Base-by-base conservation (phyloP, 2,113 vertebrate genomes). In the Toxotes chatareus region DNA sequence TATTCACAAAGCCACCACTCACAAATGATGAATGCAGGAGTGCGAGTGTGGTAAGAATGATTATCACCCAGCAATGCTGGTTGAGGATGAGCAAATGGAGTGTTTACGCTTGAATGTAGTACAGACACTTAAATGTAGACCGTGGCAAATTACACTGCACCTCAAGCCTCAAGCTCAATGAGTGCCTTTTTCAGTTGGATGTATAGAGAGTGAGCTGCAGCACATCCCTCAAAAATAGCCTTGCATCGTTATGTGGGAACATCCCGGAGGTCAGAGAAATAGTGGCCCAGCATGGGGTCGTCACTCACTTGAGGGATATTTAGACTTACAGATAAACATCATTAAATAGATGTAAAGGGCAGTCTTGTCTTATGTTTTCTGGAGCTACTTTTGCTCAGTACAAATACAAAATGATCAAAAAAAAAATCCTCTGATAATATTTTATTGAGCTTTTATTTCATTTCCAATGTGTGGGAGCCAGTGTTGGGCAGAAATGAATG, bases 41-140 rank as follows among this genome's bases (percentile, higher is more conserved):
- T 68, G 16, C 36, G 49, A 70, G n/a, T 66, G 76, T 61, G 32
- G 65, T 51, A 32, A 55, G 69, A 86, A 68, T 82, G 55, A 84
- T 77, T 71, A 83, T 63, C 44, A 72, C 34, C 66, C 27, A 1
- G 42, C 40, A 11, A 32, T 10, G 27, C 32, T 11, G 9, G 19
- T 32, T 40, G 36, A 63, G 73, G 53, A 57, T 67, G 63, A 47
- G 60, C 51, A 60, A 85, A 76, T 64, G 34, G 38, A 60, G 17
- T 72, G 63, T 85, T 89, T 85, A 67, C 69, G 13, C 62, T 53
- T 38, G 17, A 62, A 81, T 74, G 67, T 71, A 73, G 66, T 73
- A 49, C 51, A 83, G 57, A 71, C 32, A 79, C 89, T 84, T 86
- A 67, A 85, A 89, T 67, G 71, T 65, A 75, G 78, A 81, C 76